phyloP scores from a whole-genome alignment of 2,113 vertebrate genomes.

The Hirundichthys speculiger region DNA sequence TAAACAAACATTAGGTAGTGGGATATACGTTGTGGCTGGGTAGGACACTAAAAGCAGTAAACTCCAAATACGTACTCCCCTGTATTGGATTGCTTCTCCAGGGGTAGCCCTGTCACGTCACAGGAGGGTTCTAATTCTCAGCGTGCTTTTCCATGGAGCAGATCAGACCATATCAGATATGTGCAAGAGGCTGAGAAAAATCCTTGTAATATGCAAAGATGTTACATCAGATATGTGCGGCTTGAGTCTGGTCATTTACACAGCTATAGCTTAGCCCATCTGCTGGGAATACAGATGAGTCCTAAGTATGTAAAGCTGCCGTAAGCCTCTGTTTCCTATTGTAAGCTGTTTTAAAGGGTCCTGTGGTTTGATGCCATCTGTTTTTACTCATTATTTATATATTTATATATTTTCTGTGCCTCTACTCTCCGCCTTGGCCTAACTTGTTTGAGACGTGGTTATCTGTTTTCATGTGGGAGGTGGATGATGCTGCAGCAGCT shows the following conservation, averaged over 20 bases:
- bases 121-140: too few species aligned
- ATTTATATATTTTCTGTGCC: conserved; percentile 51
- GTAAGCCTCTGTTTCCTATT: conserved; percentile 78
- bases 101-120: not conserved
- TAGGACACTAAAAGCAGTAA: too few species aligned
- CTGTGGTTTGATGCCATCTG: conserved; percentile 73
- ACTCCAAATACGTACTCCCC: too few species aligned
- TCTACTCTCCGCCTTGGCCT: conserved; percentile 33
- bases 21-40: too few species aligned
- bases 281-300: conserved; percentile 66
- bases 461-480: conserved; percentile 39
- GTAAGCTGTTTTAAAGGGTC: conserved; percentile 79
- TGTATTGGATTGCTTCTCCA: not conserved
- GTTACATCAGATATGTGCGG: conserved; percentile 56
- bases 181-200: conserved; percentile 27
- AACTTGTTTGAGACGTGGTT: conserved; percentile 42
- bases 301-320: conserved; percentile 76
- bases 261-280: conserved; percentile 65
- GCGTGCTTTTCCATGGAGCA: not conserved
- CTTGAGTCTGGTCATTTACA: conserved; percentile 55
- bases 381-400: conserved; percentile 74
- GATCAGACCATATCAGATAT: conserved; percentile 29
- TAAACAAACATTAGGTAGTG: too few species aligned
- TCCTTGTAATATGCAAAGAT: conserved; percentile 37
- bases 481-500: conserved; percentile 43